Evolutionary conservation across 1,140 invertebrate species (phyloP).

Genomic region (Cyrtorhinus lividipennis): DNA sequence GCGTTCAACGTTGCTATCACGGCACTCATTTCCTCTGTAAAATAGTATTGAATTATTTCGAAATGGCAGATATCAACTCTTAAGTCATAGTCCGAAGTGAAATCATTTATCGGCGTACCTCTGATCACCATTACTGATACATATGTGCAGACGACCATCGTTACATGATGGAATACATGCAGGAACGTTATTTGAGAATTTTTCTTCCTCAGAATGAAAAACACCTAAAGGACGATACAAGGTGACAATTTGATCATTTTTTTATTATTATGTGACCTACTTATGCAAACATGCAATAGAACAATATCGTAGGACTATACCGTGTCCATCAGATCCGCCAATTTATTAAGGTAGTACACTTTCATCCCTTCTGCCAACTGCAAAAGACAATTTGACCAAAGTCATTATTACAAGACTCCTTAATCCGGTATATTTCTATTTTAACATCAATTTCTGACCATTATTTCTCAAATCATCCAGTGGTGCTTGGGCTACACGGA

Average conservation of each 20-base stretch:
- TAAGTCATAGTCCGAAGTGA: neutral
- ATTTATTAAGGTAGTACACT: conserved; percentile 11
- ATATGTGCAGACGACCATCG: conserved; percentile 41
- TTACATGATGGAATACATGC: conserved; percentile 75
- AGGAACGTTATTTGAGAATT: conserved; percentile 67
- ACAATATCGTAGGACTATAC: no score
- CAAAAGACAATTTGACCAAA: neutral
- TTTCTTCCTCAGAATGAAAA: conserved; percentile 77
- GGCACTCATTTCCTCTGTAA: conserved; percentile 37
- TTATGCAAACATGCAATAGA: no score
- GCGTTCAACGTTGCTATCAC: conserved; percentile 70
- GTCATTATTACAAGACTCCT: neutral
- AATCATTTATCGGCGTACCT: neutral
- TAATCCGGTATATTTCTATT: no score
- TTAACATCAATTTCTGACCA: neutral
- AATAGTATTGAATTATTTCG: no score
- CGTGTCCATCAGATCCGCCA: conserved; percentile 9
- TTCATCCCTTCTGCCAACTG: conserved; percentile 9
- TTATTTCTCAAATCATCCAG: neutral
- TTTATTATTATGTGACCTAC: no score
- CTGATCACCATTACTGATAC: conserved; percentile 1
- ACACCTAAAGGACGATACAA: no score
- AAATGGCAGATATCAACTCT: neutral
- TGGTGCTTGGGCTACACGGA: neutral
- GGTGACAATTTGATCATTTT: no score